phyloP scores from a whole-genome alignment of 2,113 vertebrate species.

The Ciconia stormi region DNA sequence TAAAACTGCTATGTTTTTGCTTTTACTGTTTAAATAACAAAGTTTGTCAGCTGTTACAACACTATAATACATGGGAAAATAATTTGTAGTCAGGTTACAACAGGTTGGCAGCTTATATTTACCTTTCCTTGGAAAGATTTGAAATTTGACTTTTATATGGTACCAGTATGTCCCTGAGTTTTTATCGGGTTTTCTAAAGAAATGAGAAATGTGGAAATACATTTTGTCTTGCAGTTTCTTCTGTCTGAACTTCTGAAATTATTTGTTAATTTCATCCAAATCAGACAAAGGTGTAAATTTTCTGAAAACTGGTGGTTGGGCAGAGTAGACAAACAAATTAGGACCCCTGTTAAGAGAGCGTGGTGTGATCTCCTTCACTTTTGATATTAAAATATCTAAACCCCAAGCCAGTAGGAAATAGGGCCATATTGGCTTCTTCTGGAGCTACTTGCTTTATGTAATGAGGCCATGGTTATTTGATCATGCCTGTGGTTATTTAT shows the following conservation, averaged over 20 bases:
- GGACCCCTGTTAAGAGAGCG: not conserved
- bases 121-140: not conserved
- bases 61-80: not conserved
- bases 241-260: not conserved
- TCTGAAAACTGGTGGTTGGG: not conserved
- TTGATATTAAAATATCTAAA: not conserved
- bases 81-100: not conserved
- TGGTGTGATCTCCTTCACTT: not conserved
- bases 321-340: not conserved
- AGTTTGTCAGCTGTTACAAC: not conserved
- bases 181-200: not conserved
- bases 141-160: not conserved
- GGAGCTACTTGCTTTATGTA: not conserved
- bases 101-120: not conserved
- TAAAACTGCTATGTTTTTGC: not conserved
- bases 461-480: not conserved
- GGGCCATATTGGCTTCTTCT: not conserved
- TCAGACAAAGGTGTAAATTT: not conserved
- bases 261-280: not conserved
- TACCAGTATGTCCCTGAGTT: not conserved
- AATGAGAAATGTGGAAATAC: not conserved
- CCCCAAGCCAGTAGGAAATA: not conserved
- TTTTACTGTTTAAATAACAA: not conserved
- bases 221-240: not conserved
- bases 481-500: not conserved